These are phyloP conservation scores for Erebia palarica DNA, from an alignment of 2,888 invertebrate species.

Conservation along the genomic window DNA sequence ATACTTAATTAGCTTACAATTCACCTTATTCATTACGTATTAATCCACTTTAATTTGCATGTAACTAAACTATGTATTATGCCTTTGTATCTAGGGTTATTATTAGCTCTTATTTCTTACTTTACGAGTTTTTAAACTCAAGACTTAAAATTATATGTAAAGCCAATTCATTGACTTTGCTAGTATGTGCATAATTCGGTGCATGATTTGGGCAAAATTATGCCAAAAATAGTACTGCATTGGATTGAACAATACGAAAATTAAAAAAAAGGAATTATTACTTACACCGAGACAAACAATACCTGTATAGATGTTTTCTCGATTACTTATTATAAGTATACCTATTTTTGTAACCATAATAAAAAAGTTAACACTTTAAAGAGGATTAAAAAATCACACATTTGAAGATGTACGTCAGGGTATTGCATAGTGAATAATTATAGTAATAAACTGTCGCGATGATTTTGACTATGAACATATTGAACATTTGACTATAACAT, in stretches of 20 bases:
- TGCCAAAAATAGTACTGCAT: background rate
- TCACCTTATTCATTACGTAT: slow-evolving; percentile 23
- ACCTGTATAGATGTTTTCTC: background rate
- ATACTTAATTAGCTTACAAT: slow-evolving; percentile 12
- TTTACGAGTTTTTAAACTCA: background rate
- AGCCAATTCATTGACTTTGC: background rate
- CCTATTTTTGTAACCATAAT: background rate
- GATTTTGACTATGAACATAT: slow-evolving; percentile 10
- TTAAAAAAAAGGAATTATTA: too few species aligned
- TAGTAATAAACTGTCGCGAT: background rate
- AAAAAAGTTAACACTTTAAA: background rate
- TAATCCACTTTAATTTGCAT: slow-evolving; percentile 21
- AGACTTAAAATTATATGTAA: background rate
- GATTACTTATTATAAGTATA: too few species aligned
- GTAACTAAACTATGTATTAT: background rate
- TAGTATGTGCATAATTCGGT: too few species aligned
- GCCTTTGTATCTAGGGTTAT: background rate
- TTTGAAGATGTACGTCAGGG: slow-evolving; percentile 12
- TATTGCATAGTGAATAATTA: slow-evolving; percentile 3
- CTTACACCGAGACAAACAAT: background rate
- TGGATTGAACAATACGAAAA: background rate
- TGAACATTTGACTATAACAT: background rate
- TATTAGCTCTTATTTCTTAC: background rate
- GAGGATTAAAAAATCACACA: background rate
- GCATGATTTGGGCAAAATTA: background rate